These are phyloP conservation scores for Seira sanloemensis DNA, from an alignment of 2,888 invertebrate genomes.

Conservation along the genomic window DNA sequence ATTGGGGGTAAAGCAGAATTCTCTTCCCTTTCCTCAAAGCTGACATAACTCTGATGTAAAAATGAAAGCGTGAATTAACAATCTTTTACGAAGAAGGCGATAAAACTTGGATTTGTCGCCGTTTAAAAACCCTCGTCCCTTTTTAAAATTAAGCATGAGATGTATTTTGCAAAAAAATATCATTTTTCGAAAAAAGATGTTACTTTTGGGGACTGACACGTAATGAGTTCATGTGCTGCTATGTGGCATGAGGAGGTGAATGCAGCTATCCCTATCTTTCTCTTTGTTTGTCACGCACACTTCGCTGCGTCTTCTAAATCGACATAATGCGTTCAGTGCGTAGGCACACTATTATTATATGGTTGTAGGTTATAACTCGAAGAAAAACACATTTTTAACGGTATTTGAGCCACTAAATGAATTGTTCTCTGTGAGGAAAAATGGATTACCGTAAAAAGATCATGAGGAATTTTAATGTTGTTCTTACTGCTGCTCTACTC, in stretches of 20 bases:
- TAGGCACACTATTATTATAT: conserved; percentile 20
- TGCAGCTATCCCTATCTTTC: not conserved
- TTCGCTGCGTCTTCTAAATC: conserved; percentile 54
- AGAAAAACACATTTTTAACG: conserved; percentile 22
- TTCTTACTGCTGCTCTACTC: not conserved
- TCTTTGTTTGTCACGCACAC: conserved; percentile 54
- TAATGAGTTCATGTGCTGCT: not conserved
- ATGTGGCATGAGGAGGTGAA: not conserved
- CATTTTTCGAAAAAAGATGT: not conserved
- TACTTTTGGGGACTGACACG: no score
- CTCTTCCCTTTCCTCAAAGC: conserved; percentile 24
- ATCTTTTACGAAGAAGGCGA: conserved; percentile 48
- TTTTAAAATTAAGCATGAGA: not conserved
- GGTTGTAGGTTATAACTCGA: no score
- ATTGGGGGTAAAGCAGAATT: conserved; percentile 38
- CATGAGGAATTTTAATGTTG: no score
- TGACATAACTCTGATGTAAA: conserved; percentile 50
- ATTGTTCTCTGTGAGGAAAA: conserved; percentile 40
- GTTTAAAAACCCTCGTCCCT: not conserved
- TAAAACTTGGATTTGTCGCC: conserved; percentile 3
- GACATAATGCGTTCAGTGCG: conserved; percentile 12
- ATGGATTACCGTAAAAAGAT: conserved; percentile 45
- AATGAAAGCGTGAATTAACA: conserved; percentile 60
- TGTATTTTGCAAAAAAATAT: not conserved
- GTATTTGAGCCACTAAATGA: conserved; percentile 50